phyloP scores from a whole-genome alignment of 2,888 invertebrate genomes.

The Clivina fossor region DNA sequence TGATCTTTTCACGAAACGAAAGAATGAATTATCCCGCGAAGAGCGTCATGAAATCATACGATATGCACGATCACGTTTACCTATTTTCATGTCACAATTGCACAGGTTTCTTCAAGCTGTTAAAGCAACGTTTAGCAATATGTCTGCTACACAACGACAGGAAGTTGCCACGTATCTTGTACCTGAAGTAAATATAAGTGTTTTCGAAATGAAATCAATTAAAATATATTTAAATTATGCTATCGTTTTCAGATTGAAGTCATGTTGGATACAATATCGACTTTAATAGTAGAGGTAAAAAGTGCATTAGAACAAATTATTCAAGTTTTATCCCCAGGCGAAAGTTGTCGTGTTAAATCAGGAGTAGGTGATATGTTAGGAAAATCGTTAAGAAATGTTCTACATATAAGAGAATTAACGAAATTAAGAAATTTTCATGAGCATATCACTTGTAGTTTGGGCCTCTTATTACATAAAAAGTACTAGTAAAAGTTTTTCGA shows the following conservation, averaged over 20 bases:
- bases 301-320: conserved; percentile 64
- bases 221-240: background rate
- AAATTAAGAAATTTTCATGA: conserved; percentile 60
- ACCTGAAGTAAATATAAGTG: conserved; percentile 63
- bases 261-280: conserved; percentile 61
- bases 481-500: conserved; percentile 50
- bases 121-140: conserved; percentile 60
- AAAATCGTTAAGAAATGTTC: conserved; percentile 49
- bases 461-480: conserved; percentile 60
- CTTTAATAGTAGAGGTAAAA: conserved; percentile 62
- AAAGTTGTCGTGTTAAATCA: conserved; percentile 42
- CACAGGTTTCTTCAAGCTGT: conserved; percentile 62
- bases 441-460: conserved; percentile 57
- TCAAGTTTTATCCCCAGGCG: conserved; percentile 49
- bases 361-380: conserved; percentile 46
- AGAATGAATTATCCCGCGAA: conserved; percentile 61
- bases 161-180: conserved; percentile 67
- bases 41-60: conserved; percentile 68
- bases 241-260: conserved; percentile 63
- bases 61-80: conserved; percentile 65
- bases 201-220: too few relatives aligned
- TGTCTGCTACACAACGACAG: conserved; percentile 60
- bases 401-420: conserved; percentile 59
- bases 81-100: conserved; percentile 65
- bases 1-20: conserved; percentile 65